Base-by-base conservation (phyloP, 2,888 invertebrate species). In the Hirtodrosophila duncani region DNA sequence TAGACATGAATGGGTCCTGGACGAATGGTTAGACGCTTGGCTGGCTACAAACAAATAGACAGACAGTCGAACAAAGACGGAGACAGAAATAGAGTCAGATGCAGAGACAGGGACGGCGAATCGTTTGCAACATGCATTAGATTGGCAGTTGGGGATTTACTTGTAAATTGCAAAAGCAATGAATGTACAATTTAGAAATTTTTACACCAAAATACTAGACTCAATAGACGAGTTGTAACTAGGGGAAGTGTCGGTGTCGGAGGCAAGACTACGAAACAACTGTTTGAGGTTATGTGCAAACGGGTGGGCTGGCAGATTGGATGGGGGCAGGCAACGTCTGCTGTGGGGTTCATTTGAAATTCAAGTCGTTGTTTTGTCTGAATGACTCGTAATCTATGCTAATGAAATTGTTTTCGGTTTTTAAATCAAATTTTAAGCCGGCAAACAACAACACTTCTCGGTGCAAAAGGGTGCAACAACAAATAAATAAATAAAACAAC, bases 151-250 rank as follows among this genome's bases (percentile, higher is more conserved):
- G 64, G 75, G 75, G 75, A 75, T 75, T 75, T 75, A 75, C 75
- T 75, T 75, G 80, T 77, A 75, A 75, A 75, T 80, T 75, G 75
- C 75, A 75, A 75, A 75, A 80, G 75, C 78, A 75, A 75, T 75
- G 75, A 80, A 75, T 75, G 75, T 72, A 75, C 75, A 75, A 80
- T 75, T 75, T 75, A 69, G 80, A 67, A 72, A 77, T 80, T 75
- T 75, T 69, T 77, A 72, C 78, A 74, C 77, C 63, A 74, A 71
- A 69, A 64, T 75, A 50, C 52, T 33, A 50, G 63, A 53, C 67
- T 45, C 56, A 16, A 49, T 48, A 38, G 52, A 55, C 39, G n/a
- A 37, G 37, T 27, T 18, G 30, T 42, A 53, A 36, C 27, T 30
- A 30, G 57, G 58, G 39, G 44, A 46, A 42, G 1, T 11, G n/a